phyloP scores from a whole-genome alignment of 2,888 invertebrate species.

The Drosophila tanythrix region DNA sequence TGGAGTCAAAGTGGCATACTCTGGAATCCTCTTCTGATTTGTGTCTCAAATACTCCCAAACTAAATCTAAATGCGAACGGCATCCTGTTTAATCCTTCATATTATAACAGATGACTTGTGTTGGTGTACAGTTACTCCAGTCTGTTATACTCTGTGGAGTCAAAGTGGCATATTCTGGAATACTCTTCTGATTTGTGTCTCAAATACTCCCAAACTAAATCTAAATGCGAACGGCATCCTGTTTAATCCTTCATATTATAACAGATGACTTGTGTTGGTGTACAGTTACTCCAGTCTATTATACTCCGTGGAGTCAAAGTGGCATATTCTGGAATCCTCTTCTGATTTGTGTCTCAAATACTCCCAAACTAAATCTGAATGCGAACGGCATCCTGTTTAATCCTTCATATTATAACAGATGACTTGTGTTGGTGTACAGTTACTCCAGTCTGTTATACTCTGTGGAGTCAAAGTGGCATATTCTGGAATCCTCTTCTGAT shows the following conservation, averaged over 20 bases:
- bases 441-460: background rate
- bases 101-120: constrained; percentile 53
- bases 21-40: constrained; percentile 13
- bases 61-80: constrained; percentile 36
- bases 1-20: constrained; percentile 68
- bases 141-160: constrained; percentile 36
- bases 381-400: constrained; percentile 53
- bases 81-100: constrained; percentile 49
- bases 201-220: constrained; percentile 52
- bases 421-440: constrained; percentile 47
- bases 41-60: constrained; percentile 69
- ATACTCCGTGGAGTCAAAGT: constrained; percentile 38
- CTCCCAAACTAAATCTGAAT: constrained; percentile 30
- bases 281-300: constrained; percentile 5
- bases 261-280: constrained; percentile 57
- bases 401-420: constrained; percentile 46
- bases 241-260: constrained; percentile 38
- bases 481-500: constrained; percentile 1
- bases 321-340: constrained; percentile 15
- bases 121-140: constrained; percentile 18
- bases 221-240: constrained; percentile 45
- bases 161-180: constrained; percentile 51
- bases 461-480: constrained; percentile 53
- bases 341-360: constrained; percentile 40
- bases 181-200: constrained; percentile 34